These are phyloP conservation scores for Drosophila sp. DNA, from an alignment of 1,140 invertebrate species.

Conservation along the genomic window DNA sequence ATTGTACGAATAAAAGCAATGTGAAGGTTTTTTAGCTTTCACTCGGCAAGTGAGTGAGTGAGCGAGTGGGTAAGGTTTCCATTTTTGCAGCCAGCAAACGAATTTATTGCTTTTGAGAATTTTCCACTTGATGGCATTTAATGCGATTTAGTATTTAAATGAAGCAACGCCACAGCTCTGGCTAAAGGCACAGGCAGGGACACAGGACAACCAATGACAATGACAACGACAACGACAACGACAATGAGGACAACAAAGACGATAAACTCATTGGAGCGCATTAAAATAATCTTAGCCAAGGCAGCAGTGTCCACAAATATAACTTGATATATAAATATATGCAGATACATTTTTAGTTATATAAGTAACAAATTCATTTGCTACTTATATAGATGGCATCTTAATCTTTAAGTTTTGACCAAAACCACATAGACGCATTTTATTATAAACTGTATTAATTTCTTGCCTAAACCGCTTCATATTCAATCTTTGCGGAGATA, in stretches of 20 bases:
- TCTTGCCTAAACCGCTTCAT: neutral
- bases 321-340: neutral
- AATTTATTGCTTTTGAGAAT: conserved; percentile 82
- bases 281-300: conserved; percentile 73
- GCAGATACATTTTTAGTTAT: too few species aligned
- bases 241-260: conserved; percentile 65
- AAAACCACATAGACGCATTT: too few species aligned
- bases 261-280: conserved; percentile 74
- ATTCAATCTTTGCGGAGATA: neutral
- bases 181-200: conserved; percentile 6
- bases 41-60: conserved; percentile 34
- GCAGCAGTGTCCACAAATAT: conserved; percentile 26
- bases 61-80: conserved; percentile 43
- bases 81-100: conserved; percentile 55
- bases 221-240: conserved; percentile 9
- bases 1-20: conserved; percentile 50
- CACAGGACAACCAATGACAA: conserved; percentile 1
- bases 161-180: conserved; percentile 52
- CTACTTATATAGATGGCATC: too few species aligned
- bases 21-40: conserved; percentile 44
- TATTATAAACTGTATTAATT: neutral
- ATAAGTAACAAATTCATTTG: too few species aligned
- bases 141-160: conserved; percentile 82
- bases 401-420: too few species aligned
- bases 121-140: conserved; percentile 81